These are phyloP conservation scores for Listrodromus nycthemerus DNA, from an alignment of 2,888 invertebrate genomes.

Conservation along the genomic window DNA sequence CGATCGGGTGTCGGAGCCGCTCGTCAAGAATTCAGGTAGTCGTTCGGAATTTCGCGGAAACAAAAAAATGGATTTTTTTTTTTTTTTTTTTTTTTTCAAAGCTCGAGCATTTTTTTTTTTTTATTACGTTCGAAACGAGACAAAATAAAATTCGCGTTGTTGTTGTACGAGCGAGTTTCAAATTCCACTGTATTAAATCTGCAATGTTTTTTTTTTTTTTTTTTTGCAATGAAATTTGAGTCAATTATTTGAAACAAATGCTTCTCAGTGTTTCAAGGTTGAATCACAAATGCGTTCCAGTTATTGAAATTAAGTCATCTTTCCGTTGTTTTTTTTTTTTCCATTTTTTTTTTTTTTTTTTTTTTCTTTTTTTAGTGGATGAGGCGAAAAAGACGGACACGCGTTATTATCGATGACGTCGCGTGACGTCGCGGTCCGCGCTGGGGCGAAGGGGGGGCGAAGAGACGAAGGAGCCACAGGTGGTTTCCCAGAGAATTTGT, in stretches of 20 bases:
- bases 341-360: neutral
- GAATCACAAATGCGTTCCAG: constrained; percentile 21
- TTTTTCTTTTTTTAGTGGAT: neutral
- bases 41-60: neutral
- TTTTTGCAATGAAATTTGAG: too few species aligned
- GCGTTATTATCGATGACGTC: constrained; percentile 77
- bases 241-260: too few species aligned
- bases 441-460: constrained; percentile 64
- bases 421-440: constrained; percentile 71
- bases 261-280: too few species aligned
- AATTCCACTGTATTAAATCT: too few species aligned
- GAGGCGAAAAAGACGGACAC: constrained; percentile 33
- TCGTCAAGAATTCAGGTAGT: neutral
- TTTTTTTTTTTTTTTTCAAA: neutral
- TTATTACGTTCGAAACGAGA: neutral
- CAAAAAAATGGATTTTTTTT: neutral
- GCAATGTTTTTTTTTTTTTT: too few species aligned
- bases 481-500: constrained; percentile 74
- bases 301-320: constrained; percentile 24
- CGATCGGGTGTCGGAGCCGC: constrained; percentile 6
- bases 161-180: neutral
- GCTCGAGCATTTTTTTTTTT: neutral
- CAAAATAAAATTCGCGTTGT: neutral
- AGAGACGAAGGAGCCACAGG: constrained; percentile 77
- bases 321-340: constrained; percentile 3